These are phyloP conservation scores for Lepidochrysops patricia DNA, from an alignment of 2,888 invertebrate genomes.

Conservation along the genomic window DNA sequence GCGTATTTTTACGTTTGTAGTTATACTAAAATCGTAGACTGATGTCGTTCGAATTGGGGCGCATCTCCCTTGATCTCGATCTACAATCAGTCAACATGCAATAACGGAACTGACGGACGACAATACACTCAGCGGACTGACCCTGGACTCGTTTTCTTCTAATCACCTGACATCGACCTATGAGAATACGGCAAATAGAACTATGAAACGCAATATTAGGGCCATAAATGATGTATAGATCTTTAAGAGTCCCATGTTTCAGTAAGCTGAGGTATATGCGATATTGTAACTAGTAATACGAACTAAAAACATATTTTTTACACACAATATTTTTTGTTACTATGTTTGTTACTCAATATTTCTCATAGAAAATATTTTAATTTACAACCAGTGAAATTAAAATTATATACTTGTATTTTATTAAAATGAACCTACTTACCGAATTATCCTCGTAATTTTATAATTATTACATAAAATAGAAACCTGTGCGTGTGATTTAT, in stretches of 20 bases:
- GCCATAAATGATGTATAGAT: too few species aligned
- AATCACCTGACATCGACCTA: background rate
- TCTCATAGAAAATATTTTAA: too few species aligned
- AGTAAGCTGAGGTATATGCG: too few species aligned
- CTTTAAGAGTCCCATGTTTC: too few species aligned
- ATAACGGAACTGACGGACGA: background rate
- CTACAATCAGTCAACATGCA: background rate
- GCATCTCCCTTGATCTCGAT: background rate
- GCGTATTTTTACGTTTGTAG: background rate
- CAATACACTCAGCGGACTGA: background rate
- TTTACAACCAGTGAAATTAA: background rate
- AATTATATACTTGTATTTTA: background rate
- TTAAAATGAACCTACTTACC: background rate
- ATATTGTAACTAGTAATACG: too few species aligned
- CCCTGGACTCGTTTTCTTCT: background rate
- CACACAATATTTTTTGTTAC: too few species aligned
- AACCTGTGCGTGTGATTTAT: background rate
- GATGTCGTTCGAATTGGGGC: background rate
- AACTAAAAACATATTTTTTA: too few species aligned
- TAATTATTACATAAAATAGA: background rate
- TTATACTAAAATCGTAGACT: background rate
- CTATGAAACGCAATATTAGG: too few species aligned
- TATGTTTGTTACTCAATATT: too few species aligned
- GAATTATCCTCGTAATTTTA: background rate
- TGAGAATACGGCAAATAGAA: too few species aligned